A percentile compares a stretch with the other conserved stretches of the same genome.
Evolutionary conservation across 2,113 vertebrate genomes (phyloP).

Genomic region (Limanda limanda): DNA sequence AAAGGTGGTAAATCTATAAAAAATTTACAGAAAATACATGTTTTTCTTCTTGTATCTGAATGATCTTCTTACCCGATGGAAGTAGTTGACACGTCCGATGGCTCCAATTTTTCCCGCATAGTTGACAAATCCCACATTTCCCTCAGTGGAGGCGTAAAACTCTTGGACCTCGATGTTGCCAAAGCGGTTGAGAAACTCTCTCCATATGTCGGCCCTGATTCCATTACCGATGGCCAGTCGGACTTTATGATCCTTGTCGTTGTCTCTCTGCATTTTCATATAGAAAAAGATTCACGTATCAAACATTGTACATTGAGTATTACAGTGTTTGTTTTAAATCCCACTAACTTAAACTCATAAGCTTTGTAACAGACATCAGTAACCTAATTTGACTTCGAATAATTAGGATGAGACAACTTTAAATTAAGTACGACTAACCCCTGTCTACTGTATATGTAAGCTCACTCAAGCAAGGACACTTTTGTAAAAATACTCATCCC

Average conservation of each 20-base stretch:
- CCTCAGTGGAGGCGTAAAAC: slow-evolving; percentile 91
- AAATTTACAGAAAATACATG: not conserved
- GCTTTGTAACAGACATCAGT: not conserved
- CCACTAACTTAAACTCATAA: not conserved
- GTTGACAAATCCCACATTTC: slow-evolving; percentile 89
- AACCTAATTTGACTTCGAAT: not conserved
- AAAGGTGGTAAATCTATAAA: not conserved
- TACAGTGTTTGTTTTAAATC: not conserved
- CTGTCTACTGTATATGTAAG: not conserved
- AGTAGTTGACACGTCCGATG: slow-evolving; percentile 83
- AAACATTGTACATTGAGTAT: not conserved
- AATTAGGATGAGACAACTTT: not conserved
- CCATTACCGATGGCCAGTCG: slow-evolving; percentile 89
- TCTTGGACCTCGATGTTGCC: slow-evolving; percentile 85
- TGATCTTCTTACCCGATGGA: slow-evolving; percentile 82
- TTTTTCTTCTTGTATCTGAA: not conserved
- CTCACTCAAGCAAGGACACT: not conserved
- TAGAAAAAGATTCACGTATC: not conserved
- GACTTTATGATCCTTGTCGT: slow-evolving; percentile 87
- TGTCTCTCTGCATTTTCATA: slow-evolving; percentile 79
- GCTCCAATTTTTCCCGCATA: slow-evolving; percentile 88
- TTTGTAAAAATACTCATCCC: not conserved
- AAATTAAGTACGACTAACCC: not conserved
- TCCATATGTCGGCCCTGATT: slow-evolving; percentile 88
- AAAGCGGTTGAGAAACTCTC: slow-evolving; percentile 87